Conservation (phyloP, 2,113 vertebrate species). For the Pelusios castaneus region DNA sequence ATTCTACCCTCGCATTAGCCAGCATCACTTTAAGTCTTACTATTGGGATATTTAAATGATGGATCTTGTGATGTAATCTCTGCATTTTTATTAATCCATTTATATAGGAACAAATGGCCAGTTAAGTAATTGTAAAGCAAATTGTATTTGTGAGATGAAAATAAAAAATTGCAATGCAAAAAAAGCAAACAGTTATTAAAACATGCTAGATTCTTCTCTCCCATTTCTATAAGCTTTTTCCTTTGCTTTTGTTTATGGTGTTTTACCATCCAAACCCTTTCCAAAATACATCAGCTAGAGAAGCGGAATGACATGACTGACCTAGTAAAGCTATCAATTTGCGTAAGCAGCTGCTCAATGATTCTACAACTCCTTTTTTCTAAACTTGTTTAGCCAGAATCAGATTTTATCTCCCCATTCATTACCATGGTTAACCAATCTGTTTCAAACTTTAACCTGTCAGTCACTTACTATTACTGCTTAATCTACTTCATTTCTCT, state of each 20-base stretch:
- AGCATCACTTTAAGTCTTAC: conserved; percentile 72
- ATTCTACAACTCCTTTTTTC: conserved; percentile 24
- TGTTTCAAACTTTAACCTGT: conserved; percentile 32
- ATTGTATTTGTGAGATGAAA: conserved; percentile 35
- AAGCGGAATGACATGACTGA: conserved; percentile 10
- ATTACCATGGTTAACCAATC: conserved; percentile 52
- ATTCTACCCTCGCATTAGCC: conserved; percentile 75
- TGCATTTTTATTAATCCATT: conserved; percentile 61
- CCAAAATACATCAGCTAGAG: conserved; percentile 27
- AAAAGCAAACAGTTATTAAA: background rate
- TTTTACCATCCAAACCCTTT: conserved; percentile 30
- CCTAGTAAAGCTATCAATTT: conserved; percentile 10
- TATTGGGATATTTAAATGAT: conserved; percentile 66
- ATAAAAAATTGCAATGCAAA: conserved; percentile 34
- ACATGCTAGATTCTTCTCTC: conserved; percentile 39
- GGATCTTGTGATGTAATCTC: conserved; percentile 64
- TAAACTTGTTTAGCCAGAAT: background rate
- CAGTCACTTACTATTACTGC: background rate
- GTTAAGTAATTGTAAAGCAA: conserved; percentile 51
- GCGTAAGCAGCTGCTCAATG: conserved; percentile 31
- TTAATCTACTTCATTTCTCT: conserved; percentile 23
- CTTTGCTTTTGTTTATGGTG: conserved; percentile 27
- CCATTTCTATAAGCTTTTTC: conserved; percentile 25
- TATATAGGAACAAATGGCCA: conserved; percentile 55
- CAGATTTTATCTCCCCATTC: conserved; percentile 37